These are phyloP conservation scores for Strigamia maritima DNA, from an alignment of 2,888 invertebrate species.

Conservation along the genomic window DNA sequence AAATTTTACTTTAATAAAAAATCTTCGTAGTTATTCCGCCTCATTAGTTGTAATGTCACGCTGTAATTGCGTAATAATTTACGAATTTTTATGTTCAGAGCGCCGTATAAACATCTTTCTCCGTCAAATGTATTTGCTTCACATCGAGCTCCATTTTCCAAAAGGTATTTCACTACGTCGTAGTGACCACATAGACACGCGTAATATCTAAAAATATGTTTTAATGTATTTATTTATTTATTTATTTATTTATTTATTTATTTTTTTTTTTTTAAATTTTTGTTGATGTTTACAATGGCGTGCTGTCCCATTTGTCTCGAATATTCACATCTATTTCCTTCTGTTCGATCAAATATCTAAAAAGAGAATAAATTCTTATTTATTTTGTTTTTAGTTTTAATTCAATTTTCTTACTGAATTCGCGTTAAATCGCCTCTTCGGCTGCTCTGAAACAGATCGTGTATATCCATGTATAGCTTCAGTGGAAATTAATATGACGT, in stretches of 20 bases:
- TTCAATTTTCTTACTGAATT: slow-evolving; percentile 44
- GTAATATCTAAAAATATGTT: slow-evolving; percentile 55
- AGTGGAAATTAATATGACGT: too few species aligned
- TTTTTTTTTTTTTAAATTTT: too few species aligned
- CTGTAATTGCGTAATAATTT: slow-evolving; percentile 53
- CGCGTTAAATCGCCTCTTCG: slow-evolving; percentile 46
- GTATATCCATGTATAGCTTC: slow-evolving; percentile 37
- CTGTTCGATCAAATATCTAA: slow-evolving; percentile 54
- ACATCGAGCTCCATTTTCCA: slow-evolving; percentile 56
- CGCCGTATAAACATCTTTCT: slow-evolving; percentile 58
- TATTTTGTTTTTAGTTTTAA: background rate
- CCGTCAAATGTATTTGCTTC: slow-evolving; percentile 59
- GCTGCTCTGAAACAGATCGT: slow-evolving; percentile 46
- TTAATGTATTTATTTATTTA: background rate
- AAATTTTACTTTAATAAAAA: slow-evolving; percentile 48
- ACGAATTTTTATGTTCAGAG: slow-evolving; percentile 55
- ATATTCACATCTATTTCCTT: slow-evolving; percentile 56
- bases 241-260: background rate
- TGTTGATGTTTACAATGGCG: slow-evolving; percentile 54
- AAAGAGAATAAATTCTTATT: slow-evolving; percentile 1
- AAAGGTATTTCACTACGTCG: slow-evolving; percentile 55
- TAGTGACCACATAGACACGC: slow-evolving; percentile 58
- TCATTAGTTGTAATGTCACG: slow-evolving; percentile 53
- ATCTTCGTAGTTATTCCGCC: slow-evolving; percentile 55
- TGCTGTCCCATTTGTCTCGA: slow-evolving; percentile 57